Evolutionary conservation across 2,888 invertebrate genomes (phyloP).

Genomic region (Drosophila mettleri): DNA sequence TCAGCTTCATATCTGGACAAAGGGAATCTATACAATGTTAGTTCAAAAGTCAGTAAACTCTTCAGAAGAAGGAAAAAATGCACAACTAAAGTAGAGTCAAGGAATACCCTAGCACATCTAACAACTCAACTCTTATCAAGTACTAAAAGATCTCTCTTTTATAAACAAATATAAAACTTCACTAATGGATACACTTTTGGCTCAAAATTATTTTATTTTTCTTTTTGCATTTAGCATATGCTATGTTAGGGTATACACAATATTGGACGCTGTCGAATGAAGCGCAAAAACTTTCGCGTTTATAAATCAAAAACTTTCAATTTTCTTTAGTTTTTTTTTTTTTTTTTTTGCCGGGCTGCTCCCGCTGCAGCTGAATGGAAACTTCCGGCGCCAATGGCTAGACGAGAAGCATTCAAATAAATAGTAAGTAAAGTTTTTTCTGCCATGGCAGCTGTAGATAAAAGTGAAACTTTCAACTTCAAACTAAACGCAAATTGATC

Average conservation of each 20-base stretch:
- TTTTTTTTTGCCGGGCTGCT: no score
- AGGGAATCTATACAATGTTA: conserved; percentile 29
- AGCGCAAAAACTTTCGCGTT: conserved; percentile 64
- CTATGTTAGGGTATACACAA: conserved; percentile 8
- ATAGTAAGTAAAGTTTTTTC: conserved; percentile 40
- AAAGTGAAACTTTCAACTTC: conserved; percentile 53
- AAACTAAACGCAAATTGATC: conserved; percentile 65
- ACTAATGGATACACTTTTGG: neutral
- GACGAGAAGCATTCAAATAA: conserved; percentile 50
- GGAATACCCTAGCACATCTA: conserved; percentile 24
- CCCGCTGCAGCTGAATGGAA: conserved; percentile 27
- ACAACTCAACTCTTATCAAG: neutral
- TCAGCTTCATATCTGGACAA: conserved; percentile 44
- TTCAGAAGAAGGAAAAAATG: conserved; percentile 1
- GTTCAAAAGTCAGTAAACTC: conserved; percentile 21
- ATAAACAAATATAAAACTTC: neutral
- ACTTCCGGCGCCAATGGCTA: conserved; percentile 63
- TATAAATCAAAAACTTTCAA: conserved; percentile 72
- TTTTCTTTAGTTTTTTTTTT: conserved; percentile 60
- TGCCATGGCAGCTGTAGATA: conserved; percentile 49
- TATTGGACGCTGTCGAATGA: conserved; percentile 41
- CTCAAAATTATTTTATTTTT: no score
- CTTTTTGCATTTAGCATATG: neutral
- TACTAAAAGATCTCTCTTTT: neutral
- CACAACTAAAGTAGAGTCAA: neutral